Conservation (phyloP, 2,113 vertebrate genomes). For the Poicephalus gulielmi region DNA sequence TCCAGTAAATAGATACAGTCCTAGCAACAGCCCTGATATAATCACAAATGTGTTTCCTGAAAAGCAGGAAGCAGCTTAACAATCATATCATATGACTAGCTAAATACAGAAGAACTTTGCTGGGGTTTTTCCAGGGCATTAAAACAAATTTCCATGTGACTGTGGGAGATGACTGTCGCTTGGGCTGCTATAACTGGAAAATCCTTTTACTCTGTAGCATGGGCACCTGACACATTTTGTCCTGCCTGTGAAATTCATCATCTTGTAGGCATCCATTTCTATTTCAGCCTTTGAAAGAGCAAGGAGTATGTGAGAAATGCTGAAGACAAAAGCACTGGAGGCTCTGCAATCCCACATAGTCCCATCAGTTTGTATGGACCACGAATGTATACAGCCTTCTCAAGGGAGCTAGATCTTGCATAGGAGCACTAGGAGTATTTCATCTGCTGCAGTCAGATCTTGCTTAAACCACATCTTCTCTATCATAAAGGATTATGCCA, state of each 20-base stretch:
- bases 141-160: slow-evolving; percentile 34
- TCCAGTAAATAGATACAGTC: neutral
- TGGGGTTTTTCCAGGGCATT: slow-evolving; percentile 19
- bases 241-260: neutral
- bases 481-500: neutral
- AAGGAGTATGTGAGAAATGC: neutral
- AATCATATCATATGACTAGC: slow-evolving; percentile 45
- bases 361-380: neutral
- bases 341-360: neutral
- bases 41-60: slow-evolving; percentile 54
- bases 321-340: neutral
- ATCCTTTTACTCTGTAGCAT: neutral
- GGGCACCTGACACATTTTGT: neutral
- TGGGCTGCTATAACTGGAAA: neutral
- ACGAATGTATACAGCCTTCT: neutral
- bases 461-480: neutral
- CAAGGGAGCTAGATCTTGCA: neutral
- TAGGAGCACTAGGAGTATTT: neutral
- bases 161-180: neutral
- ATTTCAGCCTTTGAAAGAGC: neutral
- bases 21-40: slow-evolving; percentile 16
- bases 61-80: slow-evolving; percentile 64
- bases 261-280: neutral
- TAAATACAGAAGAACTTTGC: slow-evolving; percentile 16
- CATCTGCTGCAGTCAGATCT: neutral